Evolutionary conservation across 1,140 invertebrate species (phyloP).

Genomic region (Lordiphosa clarofinis): DNA sequence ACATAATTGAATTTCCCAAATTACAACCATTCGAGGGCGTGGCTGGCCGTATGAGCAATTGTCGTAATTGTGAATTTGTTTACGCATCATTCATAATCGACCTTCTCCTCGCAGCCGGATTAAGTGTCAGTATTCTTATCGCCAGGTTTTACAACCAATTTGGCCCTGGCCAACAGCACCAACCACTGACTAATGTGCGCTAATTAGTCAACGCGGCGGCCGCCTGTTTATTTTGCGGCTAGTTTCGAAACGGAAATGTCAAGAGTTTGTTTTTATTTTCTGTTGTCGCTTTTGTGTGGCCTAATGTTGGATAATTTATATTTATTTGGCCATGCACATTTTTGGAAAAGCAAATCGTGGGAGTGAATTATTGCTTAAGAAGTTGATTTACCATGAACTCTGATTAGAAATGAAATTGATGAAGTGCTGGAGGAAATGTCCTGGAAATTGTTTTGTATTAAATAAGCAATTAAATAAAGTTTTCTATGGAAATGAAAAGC

Average conservation of each 20-base stretch:
- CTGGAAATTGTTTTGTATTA: no score
- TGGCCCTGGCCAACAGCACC: conserved; percentile 32
- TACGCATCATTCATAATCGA: conserved; percentile 68
- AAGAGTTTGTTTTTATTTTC: conserved; percentile 19
- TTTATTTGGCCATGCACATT: conserved; percentile 42
- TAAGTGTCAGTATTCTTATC: conserved; percentile 54
- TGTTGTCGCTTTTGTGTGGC: conserved; percentile 13
- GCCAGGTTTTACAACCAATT: conserved; percentile 61
- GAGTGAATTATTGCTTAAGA: conserved; percentile 8
- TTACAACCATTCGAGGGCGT: conserved; percentile 44
- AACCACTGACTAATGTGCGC: conserved; percentile 56
- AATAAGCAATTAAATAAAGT: no score
- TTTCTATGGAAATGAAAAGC: no score
- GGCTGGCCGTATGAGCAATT: conserved; percentile 54
- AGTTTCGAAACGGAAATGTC: conserved; percentile 14
- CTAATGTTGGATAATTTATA: conserved; percentile 59
- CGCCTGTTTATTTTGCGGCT: conserved; percentile 33
- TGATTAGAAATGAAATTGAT: conserved; percentile 31
- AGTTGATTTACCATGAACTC: conserved; percentile 16
- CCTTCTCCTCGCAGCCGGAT: conserved; percentile 19
- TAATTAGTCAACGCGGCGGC: conserved; percentile 53
- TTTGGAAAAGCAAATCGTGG: conserved; percentile 31
- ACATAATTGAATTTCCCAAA: conserved; percentile 72
- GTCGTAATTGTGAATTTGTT: conserved; percentile 70
- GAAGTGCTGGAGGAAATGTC: conserved; percentile 6